These are phyloP conservation scores for Chrysolina oricalcia DNA, from an alignment of 2,888 invertebrate species.

Conservation along the genomic window DNA sequence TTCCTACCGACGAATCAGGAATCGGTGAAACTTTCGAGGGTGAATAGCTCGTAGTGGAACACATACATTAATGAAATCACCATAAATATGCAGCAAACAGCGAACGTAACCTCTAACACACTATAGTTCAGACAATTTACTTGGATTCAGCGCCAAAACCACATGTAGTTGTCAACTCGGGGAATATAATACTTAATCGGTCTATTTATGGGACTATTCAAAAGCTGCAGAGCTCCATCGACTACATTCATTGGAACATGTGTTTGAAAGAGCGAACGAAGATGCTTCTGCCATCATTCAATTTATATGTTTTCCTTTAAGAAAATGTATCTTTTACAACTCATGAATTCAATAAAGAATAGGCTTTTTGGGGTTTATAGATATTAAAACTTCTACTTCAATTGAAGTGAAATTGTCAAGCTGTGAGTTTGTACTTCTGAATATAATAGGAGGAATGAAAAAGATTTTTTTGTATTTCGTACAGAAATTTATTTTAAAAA, in stretches of 20 bases:
- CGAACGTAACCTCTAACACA: conserved; percentile 42
- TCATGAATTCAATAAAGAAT: too few relatives aligned
- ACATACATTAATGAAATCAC: conserved; percentile 53
- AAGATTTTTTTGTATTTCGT: too few relatives aligned
- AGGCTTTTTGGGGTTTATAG: too few relatives aligned
- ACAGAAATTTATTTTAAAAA: too few relatives aligned
- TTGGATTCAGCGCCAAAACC: conserved; percentile 53
- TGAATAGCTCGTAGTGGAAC: conserved; percentile 15
- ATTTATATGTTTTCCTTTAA: too few relatives aligned
- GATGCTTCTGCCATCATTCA: too few relatives aligned
- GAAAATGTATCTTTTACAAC: too few relatives aligned
- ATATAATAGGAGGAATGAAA: too few relatives aligned
- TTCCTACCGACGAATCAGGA: conserved; percentile 2
- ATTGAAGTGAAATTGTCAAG: too few relatives aligned
- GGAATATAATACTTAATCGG: conserved; percentile 50
- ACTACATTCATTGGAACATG: conserved; percentile 18
- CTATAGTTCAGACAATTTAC: conserved; percentile 52
- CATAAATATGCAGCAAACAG: conserved; percentile 50
- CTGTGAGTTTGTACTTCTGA: too few relatives aligned
- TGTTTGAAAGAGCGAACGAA: neutral
- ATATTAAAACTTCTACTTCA: too few relatives aligned
- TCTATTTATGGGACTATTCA: conserved; percentile 46
- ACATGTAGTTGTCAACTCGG: conserved; percentile 52
- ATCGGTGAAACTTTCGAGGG: neutral
- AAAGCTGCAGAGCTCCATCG: conserved; percentile 17